Base-by-base conservation (phyloP, 2,113 vertebrate genomes). In the Ovis canadensis region DNA sequence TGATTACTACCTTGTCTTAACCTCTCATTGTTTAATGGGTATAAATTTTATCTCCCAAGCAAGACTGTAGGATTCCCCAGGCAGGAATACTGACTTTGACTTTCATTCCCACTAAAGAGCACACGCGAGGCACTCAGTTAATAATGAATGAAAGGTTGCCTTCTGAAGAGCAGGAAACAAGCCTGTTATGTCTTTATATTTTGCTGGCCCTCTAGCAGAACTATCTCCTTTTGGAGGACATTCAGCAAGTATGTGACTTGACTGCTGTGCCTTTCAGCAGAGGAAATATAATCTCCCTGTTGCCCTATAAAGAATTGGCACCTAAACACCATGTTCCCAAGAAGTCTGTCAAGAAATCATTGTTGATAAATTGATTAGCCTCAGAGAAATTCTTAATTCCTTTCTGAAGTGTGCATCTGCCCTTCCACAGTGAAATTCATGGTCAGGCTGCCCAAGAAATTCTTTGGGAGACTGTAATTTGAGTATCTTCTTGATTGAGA, bases 1-100 rank as follows among this genome's bases (percentile, higher is more conserved):
- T 87, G 85, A 97, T 95, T 86, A 36, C 19, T 77, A 52, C 62
- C 31, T 60, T 82, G 29, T 92, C 33, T 96, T 67, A 90, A 31
- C 29, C 48, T 90, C 36, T 96, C 82, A 91, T 96, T 97, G 78
- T 93, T 97, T 93, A 97, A 97, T 97, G 87, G 94, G 13, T 78
- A 31, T 81, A 96, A 40, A 88, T 96, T 94, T 96, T 96, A 83
- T 90, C 81, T 97, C 27, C 33, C 43, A 71, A 92, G 59, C 89
- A 93, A 89, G 77, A 90, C 48, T 54, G 29, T 64, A 81, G 94
- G 45, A 52, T 55, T 91, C 36, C 33, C 13, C 16, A 94, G 33
- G 82, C 50, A 96, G 29, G 48, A 57, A 1, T 90, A 45, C 27
- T 89, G 91, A 90, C 31, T 67, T 96, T 88, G 21, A 43, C 27